Percentiles rank a stretch among this genome's conserved stretches.
phyloP scores from a whole-genome alignment of 1,140 invertebrate species.

The Samia ricini region DNA sequence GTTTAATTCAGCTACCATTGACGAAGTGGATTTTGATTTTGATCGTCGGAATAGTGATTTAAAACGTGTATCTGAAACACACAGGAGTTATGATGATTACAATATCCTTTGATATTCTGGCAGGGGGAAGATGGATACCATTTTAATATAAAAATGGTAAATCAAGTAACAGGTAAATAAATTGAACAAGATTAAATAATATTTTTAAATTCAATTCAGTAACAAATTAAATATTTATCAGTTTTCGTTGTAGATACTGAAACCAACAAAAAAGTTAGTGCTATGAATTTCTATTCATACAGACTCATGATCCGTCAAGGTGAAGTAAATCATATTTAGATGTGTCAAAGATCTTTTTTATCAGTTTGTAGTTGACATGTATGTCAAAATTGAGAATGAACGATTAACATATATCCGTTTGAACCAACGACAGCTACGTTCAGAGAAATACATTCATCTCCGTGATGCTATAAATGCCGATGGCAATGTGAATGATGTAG shows the following conservation, averaged over 20 bases:
- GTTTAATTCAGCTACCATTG: conserved; percentile 67
- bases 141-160: conserved; percentile 35
- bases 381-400: conserved; percentile 14
- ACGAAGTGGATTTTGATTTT: conserved; percentile 72
- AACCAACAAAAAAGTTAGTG: conserved; percentile 30
- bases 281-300: conserved; percentile 43
- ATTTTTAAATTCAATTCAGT: conserved; percentile 14
- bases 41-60: conserved; percentile 21
- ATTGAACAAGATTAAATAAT: conserved; percentile 16
- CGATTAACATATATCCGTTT: conserved; percentile 3
- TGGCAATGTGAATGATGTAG: neutral
- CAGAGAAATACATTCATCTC: conserved; percentile 3
- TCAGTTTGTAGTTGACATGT: conserved; percentile 36
- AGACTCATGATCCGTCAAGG: conserved; percentile 41
- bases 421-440: neutral
- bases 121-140: conserved; percentile 61
- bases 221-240: conserved; percentile 11
- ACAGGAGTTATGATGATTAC: conserved; percentile 19
- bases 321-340: conserved; percentile 42
- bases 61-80: conserved; percentile 14
- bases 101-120: conserved; percentile 63
- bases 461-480: neutral
- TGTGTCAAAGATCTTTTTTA: conserved; percentile 45
- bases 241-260: conserved; percentile 18
- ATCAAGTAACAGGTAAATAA: conserved; percentile 34